Conservation (phyloP, 2,888 invertebrate species). For the Minunthozetes semirufus region DNA sequence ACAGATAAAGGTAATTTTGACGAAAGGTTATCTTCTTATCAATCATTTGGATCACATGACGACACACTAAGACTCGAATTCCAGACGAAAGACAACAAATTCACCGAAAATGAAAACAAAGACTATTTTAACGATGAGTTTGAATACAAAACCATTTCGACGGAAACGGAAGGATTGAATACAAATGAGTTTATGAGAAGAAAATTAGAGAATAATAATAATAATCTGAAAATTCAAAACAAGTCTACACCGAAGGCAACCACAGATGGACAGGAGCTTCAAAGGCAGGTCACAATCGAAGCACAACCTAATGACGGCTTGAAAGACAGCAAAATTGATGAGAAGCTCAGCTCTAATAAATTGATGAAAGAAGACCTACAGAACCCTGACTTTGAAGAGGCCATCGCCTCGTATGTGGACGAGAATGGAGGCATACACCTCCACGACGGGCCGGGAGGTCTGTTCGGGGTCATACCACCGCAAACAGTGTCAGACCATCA, state of each 20-base stretch:
- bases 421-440: slow-evolving; percentile 43
- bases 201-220: too few species aligned
- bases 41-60: not conserved
- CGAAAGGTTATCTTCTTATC: not conserved
- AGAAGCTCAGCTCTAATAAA: not conserved
- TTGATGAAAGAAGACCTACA: slow-evolving; percentile 39
- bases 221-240: not conserved
- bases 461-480: slow-evolving; percentile 31
- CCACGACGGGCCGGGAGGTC: slow-evolving; percentile 40
- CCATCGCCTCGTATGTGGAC: slow-evolving; percentile 42
- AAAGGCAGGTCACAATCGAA: not conserved
- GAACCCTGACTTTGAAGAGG: slow-evolving; percentile 41
- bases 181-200: too few species aligned
- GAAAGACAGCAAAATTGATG: not conserved
- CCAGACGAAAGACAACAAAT: not conserved
- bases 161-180: too few species aligned
- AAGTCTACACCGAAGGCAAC: not conserved
- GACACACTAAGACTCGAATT: not conserved
- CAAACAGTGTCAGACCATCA: slow-evolving; percentile 6
- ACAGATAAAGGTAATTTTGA: not conserved
- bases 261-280: not conserved
- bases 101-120: not conserved
- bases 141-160: too few species aligned
- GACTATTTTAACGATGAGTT: too few species aligned
- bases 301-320: not conserved